Base-by-base conservation (phyloP, 2,113 vertebrate species). In the Alethe castanea region DNA sequence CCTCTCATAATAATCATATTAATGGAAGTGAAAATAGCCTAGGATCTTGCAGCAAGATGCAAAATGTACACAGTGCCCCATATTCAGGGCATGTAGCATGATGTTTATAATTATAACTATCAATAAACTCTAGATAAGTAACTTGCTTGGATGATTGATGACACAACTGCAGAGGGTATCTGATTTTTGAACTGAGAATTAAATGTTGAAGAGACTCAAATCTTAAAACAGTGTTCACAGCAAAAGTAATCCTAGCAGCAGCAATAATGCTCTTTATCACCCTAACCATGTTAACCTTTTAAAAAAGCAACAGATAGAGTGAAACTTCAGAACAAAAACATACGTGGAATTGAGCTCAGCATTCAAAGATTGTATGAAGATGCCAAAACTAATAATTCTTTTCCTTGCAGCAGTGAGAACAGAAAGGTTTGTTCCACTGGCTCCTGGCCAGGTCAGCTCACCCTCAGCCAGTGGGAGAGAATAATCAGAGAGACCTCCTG, bases 401-500 rank as follows among this genome's bases (percentile, higher is more conserved):
- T 52, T 36, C 67, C 50, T 93, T 36, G 22, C 24, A 83, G 85
- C 50, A 64, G 3, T 10, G 44, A 36, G n/a, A 77, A 19, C 50
- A 94, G 67, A 92, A 79, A 87, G 36, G 45, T 83, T 95, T 94
- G 77, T 96, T 95, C 93, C 88, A 70, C 67, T 92, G 91, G 77
- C 78, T 95, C 40, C 60, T 72, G 47, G 67, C 76, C 91, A 80
- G 47, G 44, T 53, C 66, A 81, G 74, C 25, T 93, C 57, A 71
- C n/a, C 0, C 0, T 47, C 50, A 61, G 79, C 57, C 89, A 80
- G 72, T 56, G 26, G 42, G n/a, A 94, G 42, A 83, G 64, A 91
- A 90, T 9, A 89, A 70, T 35, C 28, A 69, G 36, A 87, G 54
- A 0, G 0, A 92, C 11, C 48, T 77, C 52, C 69, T 56, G 90